Conservation (phyloP, 1,140 invertebrate genomes). For the Habropoda laboriosa region DNA sequence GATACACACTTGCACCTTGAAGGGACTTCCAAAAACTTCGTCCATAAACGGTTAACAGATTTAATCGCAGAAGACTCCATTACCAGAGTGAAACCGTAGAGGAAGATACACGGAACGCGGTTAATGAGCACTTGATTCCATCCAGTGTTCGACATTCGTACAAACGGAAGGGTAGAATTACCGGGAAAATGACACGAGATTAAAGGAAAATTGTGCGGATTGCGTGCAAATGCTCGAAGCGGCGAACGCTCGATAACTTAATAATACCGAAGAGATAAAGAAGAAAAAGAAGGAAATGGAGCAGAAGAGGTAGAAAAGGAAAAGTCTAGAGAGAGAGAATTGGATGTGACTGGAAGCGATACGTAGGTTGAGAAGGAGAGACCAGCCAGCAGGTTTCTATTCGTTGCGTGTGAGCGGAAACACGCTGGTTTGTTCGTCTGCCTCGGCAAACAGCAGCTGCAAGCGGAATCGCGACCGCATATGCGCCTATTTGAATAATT, state of each 20-base stretch:
- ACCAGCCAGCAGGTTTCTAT: slow-evolving; percentile 11
- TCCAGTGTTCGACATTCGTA: not conserved
- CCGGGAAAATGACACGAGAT: not conserved
- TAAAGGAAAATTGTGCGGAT: not conserved
- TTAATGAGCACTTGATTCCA: not conserved
- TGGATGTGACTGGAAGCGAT: too few species aligned
- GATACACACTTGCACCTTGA: not conserved
- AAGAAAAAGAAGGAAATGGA: not conserved
- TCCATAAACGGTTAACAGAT: not conserved
- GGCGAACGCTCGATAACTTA: not conserved
- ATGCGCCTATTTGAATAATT: slow-evolving; percentile 76
- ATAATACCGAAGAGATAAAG: not conserved
- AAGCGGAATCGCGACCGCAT: slow-evolving; percentile 62
- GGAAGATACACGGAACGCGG: not conserved
- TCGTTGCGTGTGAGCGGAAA: slow-evolving; percentile 62
- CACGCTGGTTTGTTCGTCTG: slow-evolving; percentile 50
- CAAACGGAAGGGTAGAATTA: too few species aligned
- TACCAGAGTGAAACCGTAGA: not conserved
- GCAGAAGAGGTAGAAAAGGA: not conserved
- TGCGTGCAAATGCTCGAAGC: too few species aligned
- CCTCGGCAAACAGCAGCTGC: slow-evolving; percentile 67
- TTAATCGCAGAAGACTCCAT: not conserved
- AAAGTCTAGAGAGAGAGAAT: not conserved
- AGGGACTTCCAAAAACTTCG: not conserved
- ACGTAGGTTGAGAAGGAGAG: slow-evolving; percentile 2